Percentiles rank a stretch among this genome's conserved stretches.
Conservation (phyloP, 2,888 invertebrate species). For the Heliconius ismenius region DNA sequence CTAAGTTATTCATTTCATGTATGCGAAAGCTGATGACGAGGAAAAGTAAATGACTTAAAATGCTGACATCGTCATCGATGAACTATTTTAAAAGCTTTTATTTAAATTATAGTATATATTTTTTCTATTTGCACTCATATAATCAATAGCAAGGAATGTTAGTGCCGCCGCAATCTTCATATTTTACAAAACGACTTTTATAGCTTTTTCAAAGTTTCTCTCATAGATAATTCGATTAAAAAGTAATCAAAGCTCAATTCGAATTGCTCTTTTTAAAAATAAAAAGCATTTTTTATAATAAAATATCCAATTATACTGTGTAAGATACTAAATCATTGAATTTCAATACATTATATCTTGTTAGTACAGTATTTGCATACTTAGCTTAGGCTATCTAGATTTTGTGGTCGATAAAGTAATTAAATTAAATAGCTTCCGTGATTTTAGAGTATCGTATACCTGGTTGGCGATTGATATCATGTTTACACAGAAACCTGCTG, state of each 20-base stretch:
- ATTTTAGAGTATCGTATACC: slow-evolving; percentile 51
- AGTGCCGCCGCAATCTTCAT: slow-evolving; percentile 4
- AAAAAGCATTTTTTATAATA: neutral
- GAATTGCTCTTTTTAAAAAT: neutral
- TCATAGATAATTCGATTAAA: slow-evolving; percentile 22
- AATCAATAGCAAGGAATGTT: neutral
- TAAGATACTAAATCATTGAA: neutral
- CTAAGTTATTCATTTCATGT: neutral
- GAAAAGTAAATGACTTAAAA: neutral
- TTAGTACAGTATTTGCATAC: slow-evolving; percentile 19
- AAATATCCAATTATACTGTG: neutral
- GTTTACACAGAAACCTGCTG: slow-evolving; percentile 4
- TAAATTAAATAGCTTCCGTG: slow-evolving; percentile 52
- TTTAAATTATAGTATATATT: neutral
- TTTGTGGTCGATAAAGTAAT: slow-evolving; percentile 42
- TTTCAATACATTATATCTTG: slow-evolving; percentile 9
- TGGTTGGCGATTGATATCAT: neutral
- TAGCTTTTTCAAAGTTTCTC: slow-evolving; percentile 3
- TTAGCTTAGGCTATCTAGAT: slow-evolving; percentile 21
- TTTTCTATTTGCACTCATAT: neutral
- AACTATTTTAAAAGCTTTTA: neutral
- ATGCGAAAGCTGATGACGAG: slow-evolving; percentile 32
- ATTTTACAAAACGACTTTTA: slow-evolving; percentile 8
- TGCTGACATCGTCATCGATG: slow-evolving; percentile 2
- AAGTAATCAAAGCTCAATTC: slow-evolving; percentile 13